phyloP scores from a whole-genome alignment of 2,888 invertebrate genomes.

The Drosophila emarginata region DNA sequence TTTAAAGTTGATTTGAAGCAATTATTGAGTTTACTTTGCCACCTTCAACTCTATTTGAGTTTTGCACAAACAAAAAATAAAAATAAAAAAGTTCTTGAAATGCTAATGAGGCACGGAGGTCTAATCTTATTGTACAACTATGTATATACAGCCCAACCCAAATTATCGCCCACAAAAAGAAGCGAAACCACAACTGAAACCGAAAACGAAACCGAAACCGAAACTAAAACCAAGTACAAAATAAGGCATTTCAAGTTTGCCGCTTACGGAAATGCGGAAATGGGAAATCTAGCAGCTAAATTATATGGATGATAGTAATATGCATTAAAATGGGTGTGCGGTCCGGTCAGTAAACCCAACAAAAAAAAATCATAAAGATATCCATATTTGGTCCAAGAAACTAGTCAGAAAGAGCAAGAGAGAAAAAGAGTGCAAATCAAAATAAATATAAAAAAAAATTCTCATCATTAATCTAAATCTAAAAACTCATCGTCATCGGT shows the following conservation, averaged over 20 bases:
- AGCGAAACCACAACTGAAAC: conserved; percentile 19
- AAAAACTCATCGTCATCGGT: conserved; percentile 39
- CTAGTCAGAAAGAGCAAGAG: not conserved
- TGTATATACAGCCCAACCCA: conserved; percentile 19
- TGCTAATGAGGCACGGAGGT: conserved; percentile 48
- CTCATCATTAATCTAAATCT: conserved; percentile 57
- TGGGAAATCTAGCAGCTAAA: conserved; percentile 1
- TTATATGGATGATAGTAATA: not conserved
- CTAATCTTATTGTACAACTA: conserved; percentile 41
- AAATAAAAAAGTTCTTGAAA: conserved; percentile 44
- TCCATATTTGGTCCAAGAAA: conserved; percentile 53
- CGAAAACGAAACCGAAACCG: conserved; percentile 14
- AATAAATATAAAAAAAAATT: conserved; percentile 11
- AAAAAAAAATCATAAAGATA: conserved; percentile 21
- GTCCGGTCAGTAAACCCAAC: conserved; percentile 68
- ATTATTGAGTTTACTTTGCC: conserved; percentile 13
- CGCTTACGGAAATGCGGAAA: conserved; percentile 68
- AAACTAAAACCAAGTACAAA: conserved; percentile 36
- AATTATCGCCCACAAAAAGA: conserved; percentile 43
- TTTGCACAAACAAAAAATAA: conserved; percentile 14
- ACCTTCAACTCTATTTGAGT: conserved; percentile 49
- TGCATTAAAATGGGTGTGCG: conserved; percentile 31
- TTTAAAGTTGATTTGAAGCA: conserved; percentile 2
- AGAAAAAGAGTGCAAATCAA: not conserved
- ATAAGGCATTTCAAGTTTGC: conserved; percentile 62